phyloP scores from a whole-genome alignment of 2,797 vertebrate genomes.

The Sebastes itinus region DNA sequence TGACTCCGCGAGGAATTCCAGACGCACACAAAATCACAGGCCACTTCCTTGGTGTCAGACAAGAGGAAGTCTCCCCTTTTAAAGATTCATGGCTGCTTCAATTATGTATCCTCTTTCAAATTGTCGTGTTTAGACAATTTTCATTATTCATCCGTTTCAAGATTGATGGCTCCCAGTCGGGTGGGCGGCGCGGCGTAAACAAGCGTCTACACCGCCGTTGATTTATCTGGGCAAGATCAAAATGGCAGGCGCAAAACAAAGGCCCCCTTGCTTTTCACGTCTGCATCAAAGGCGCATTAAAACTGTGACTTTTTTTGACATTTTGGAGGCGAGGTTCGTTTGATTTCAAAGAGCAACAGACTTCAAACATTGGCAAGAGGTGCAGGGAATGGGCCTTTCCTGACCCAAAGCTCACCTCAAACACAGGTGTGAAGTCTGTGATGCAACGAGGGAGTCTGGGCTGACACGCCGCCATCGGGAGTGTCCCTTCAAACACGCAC shows the following conservation, averaged over 20 bases:
- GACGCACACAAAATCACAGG: slow-evolving; percentile 47
- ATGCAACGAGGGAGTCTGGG: slow-evolving; percentile 23
- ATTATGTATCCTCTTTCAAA: slow-evolving; percentile 77
- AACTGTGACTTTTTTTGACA: slow-evolving; percentile 34
- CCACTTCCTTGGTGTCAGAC: slow-evolving; percentile 70
- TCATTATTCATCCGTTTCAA: slow-evolving; percentile 75
- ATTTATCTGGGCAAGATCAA: slow-evolving; percentile 68
- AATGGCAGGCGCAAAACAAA: slow-evolving; percentile 67
- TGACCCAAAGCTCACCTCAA: slow-evolving; percentile 64
- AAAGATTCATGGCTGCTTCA: slow-evolving; percentile 77
- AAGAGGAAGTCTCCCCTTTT: slow-evolving; percentile 73
- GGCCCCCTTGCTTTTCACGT: slow-evolving; percentile 52
- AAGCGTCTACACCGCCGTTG: slow-evolving; percentile 59
- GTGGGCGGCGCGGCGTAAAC: slow-evolving; percentile 56
- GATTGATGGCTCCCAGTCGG: slow-evolving; percentile 66
- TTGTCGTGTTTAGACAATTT: slow-evolving; percentile 76
- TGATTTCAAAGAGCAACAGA: slow-evolving; percentile 52
- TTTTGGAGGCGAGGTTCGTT: slow-evolving; percentile 32
- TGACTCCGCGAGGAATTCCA: slow-evolving; percentile 47
- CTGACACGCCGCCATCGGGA: slow-evolving; percentile 34
- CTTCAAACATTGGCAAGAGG: slow-evolving; percentile 51
- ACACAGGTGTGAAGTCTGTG: slow-evolving; percentile 67
- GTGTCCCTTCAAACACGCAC: slow-evolving; percentile 14
- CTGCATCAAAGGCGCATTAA: slow-evolving; percentile 56
- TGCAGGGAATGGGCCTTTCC: slow-evolving; percentile 24